Base-by-base conservation (phyloP, 2,113 vertebrate species). In the Deroptyus accipitrinus region DNA sequence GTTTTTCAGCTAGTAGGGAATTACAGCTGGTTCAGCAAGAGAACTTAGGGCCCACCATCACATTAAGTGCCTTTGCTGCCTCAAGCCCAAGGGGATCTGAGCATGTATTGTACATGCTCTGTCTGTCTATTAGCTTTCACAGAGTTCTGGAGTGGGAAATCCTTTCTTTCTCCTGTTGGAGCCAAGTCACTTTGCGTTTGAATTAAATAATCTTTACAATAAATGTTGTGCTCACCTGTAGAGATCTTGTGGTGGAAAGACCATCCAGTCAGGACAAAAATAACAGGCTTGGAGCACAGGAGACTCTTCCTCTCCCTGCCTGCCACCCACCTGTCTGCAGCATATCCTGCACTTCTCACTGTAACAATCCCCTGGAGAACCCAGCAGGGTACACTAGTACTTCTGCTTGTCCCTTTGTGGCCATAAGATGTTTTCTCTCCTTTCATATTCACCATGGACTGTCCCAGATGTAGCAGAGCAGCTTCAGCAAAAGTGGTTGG, bases 101-200 rank as follows among this genome's bases (percentile, higher is more conserved):
- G 11, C 20, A 42, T 1, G 0, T 55, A 20, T 9, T 16, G 3
- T 24, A 30, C 9, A 6, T 28, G 17, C 13, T 70, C 4, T 76
- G 18, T 51, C 72, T 78, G 28, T 41, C 57, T 46, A 9, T 92
- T 41, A 69, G 1, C 35, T 82, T 46, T 67, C 59, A 75, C 19
- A 31, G 64, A 28, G 13, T 23, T 37, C 52, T 48, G 54, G 25
- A 11, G 10, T 80, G 35, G 5, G 17, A 69, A 86, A 83, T 27
- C 9, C 15, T 69, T 80, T 52, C 8, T 73, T 79, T 80, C 28
- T 55, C 7, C 20, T 55, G 6, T 3, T 87, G 49, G 66, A 72
- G 14, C 18, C 37, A 31, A 10, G 17, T 35, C 25, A 41, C 17
- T 67, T 28, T 11, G 24, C n/a, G 13, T 42, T 79, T 54, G 6